Percentiles rank a stretch among this genome's conserved stretches.
phyloP scores from a whole-genome alignment of 2,113 vertebrate genomes.

The Phyllopteryx taeniolatus region DNA sequence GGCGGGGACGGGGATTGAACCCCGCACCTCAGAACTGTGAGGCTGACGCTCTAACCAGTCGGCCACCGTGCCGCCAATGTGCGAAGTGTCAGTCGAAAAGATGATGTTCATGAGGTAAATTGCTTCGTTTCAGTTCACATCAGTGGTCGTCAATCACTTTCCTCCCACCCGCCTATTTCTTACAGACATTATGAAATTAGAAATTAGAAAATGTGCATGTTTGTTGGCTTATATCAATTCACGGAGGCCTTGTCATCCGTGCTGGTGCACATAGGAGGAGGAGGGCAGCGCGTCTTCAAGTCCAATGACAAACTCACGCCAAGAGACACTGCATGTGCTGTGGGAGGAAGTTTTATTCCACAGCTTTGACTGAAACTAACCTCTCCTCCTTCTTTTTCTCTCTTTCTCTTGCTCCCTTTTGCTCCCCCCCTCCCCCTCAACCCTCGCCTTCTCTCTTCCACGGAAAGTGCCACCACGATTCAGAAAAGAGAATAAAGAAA shows the following conservation, averaged over 20 bases:
- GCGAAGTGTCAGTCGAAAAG: too few species aligned
- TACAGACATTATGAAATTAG: too few species aligned
- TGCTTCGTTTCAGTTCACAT: too few species aligned
- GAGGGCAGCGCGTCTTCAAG: constrained; percentile 57
- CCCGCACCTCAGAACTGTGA: too few species aligned
- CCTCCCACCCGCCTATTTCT: too few species aligned
- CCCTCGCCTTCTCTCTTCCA: constrained; percentile 63
- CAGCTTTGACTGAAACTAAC: constrained; percentile 76
- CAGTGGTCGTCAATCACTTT: too few species aligned
- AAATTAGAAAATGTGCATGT: neutral
- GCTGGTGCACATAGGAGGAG: constrained; percentile 40
- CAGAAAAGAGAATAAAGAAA: constrained; percentile 78
- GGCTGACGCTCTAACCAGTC: too few species aligned
- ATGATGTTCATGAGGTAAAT: too few species aligned
- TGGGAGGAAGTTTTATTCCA: constrained; percentile 77
- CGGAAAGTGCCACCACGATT: constrained; percentile 79
- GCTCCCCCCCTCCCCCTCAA: constrained; percentile 66
- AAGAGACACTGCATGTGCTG: constrained; percentile 68
- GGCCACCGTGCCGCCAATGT: too few species aligned
- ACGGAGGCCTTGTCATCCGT: constrained; percentile 50
- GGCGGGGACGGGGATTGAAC: too few species aligned
- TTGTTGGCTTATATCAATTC: constrained; percentile 5
- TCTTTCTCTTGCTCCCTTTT: constrained; percentile 26
- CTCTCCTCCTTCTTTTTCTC: constrained; percentile 61
- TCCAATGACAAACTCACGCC: constrained; percentile 70